A percentile compares a stretch with the other conserved stretches of the same genome.
Conservation (phyloP, 2,797 vertebrate genomes). For the Lacerta agilis region DNA sequence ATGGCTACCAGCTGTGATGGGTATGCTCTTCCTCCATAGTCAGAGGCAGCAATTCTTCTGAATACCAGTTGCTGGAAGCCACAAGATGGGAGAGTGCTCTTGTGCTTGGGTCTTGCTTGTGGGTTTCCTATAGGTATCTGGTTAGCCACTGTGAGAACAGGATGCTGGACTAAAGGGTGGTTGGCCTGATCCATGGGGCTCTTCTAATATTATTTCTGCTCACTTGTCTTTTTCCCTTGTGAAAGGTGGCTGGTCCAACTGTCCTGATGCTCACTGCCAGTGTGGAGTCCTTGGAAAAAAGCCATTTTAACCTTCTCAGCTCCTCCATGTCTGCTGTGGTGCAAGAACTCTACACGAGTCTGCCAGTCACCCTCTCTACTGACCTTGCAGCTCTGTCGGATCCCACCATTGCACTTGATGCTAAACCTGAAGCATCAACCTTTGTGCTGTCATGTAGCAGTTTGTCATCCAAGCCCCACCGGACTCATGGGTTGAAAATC, state of each 20-base stretch:
- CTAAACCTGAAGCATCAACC: slow-evolving; percentile 24
- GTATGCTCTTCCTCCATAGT: no score
- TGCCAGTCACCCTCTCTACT: slow-evolving; percentile 55
- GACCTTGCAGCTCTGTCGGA: slow-evolving; percentile 54
- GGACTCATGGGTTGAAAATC: slow-evolving; percentile 33
- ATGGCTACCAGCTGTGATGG: no score
- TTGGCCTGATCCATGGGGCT: no score
- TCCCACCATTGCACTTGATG: slow-evolving; percentile 47
- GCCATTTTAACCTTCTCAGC: slow-evolving; percentile 57
- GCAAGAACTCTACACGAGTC: slow-evolving; percentile 65
- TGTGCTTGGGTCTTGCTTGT: no score
- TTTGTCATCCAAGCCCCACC: slow-evolving; percentile 38
- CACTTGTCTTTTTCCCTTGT: slow-evolving; percentile 27
- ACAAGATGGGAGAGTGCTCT: no score
- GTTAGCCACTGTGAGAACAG: no score
- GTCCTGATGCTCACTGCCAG: slow-evolving; percentile 76
- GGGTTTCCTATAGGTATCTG: no score
- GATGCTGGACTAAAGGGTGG: no score
- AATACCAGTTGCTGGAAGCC: no score
- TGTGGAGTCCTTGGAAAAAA: slow-evolving; percentile 57
- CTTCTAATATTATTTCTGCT: fast-evolving
- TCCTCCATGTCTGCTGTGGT: slow-evolving; percentile 62
- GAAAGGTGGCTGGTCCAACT: slow-evolving; percentile 46
- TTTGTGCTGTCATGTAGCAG: slow-evolving; percentile 38
- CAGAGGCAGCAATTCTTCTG: no score